Conservation (phyloP, 2,113 vertebrate genomes). For the Myotis davidii region DNA sequence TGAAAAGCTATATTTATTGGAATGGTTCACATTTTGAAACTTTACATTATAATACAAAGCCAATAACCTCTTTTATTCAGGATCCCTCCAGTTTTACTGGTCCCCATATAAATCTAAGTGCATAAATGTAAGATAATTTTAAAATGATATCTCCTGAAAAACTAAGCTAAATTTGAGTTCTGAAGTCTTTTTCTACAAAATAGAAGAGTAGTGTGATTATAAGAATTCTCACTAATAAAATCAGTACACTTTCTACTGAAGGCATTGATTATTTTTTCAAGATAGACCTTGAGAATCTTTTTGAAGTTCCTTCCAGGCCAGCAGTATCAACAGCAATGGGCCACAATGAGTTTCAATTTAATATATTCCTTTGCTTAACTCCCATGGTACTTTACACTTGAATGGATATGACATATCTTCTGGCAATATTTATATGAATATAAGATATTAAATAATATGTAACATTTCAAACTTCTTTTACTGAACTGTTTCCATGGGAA, state of each 20-base stretch:
- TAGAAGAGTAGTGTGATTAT: neutral
- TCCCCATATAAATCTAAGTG: neutral
- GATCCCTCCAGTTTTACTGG: neutral
- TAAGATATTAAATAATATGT: constrained; percentile 84
- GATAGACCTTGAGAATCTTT: constrained; percentile 50
- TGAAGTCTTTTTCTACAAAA: neutral
- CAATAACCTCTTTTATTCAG: neutral
- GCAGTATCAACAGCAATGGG: constrained; percentile 70
- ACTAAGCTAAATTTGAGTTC: constrained; percentile 15
- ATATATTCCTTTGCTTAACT: constrained; percentile 79
- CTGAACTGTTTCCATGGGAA: constrained; percentile 83
- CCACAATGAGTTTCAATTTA: constrained; percentile 80
- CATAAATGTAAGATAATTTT: constrained; percentile 29
- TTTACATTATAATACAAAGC: constrained; percentile 4
- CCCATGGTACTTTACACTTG: constrained; percentile 76
- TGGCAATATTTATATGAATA: constrained; percentile 83
- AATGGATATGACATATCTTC: constrained; percentile 83
- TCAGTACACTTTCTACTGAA: neutral
- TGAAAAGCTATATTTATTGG: neutral
- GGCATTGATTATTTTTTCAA: constrained; percentile 36
- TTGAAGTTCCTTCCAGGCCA: constrained; percentile 73
- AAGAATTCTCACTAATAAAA: constrained; percentile 42
- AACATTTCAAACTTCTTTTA: constrained; percentile 80
- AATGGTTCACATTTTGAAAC: neutral
- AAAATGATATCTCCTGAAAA: neutral